phyloP scores from a whole-genome alignment of 1,140 invertebrate genomes.

The Maniola jurtina region DNA sequence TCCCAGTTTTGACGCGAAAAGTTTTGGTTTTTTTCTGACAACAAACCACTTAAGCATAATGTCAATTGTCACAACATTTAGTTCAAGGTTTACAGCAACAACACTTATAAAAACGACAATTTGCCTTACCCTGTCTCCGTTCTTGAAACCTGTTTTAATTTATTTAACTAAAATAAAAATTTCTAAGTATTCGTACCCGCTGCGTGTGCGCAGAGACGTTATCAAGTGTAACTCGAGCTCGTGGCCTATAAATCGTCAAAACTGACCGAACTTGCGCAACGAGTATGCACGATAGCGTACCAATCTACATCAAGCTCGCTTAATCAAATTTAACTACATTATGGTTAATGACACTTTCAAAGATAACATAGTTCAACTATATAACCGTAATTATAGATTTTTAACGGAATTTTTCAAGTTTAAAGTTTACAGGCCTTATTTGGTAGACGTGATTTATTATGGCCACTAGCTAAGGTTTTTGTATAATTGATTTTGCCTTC shows the following conservation, averaged over 20 bases:
- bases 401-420: too few relatives aligned
- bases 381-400: neutral
- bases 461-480: too few relatives aligned
- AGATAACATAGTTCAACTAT: neutral
- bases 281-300: slow-evolving; percentile 47
- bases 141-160: slow-evolving; percentile 41
- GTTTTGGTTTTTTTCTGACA: too few relatives aligned
- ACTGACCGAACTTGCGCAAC: slow-evolving; percentile 64
- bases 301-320: slow-evolving; percentile 7
- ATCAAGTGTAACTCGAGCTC: slow-evolving; percentile 68
- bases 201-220: slow-evolving; percentile 50
- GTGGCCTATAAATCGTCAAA: slow-evolving; percentile 66
- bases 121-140: slow-evolving; percentile 21
- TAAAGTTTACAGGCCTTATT: too few relatives aligned
- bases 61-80: slow-evolving; percentile 8
- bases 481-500: too few relatives aligned
- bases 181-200: slow-evolving; percentile 41
- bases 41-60: neutral
- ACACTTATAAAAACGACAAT: slow-evolving; percentile 4
- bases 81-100: slow-evolving; percentile 17
- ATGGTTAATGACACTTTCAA: slow-evolving; percentile 1
- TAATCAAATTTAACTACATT: slow-evolving; percentile 1
- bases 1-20: too few relatives aligned
- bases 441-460: too few relatives aligned
- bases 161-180: slow-evolving; percentile 50